A percentile compares a stretch with the other conserved stretches of the same genome.
phyloP scores from a whole-genome alignment of 1,140 invertebrate genomes.

The Brachionus paranguensis region DNA sequence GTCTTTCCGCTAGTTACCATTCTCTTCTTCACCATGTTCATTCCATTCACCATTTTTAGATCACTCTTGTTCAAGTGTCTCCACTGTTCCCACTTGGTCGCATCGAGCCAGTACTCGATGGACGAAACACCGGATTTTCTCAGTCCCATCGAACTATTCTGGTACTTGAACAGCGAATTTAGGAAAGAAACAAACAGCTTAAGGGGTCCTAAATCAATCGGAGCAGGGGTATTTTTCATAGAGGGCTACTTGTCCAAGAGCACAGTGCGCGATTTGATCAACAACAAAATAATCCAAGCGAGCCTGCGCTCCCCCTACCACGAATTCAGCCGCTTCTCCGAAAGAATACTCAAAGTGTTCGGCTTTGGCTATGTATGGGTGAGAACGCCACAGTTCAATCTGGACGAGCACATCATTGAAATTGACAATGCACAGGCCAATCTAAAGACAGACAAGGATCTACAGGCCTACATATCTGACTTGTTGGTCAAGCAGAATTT shows the following conservation, averaged over 20 bases:
- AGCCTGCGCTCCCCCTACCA: background rate
- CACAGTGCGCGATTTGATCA: slow-evolving; percentile 11
- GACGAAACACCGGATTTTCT: background rate
- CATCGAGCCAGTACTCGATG: background rate
- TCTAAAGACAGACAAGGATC: slow-evolving; percentile 8
- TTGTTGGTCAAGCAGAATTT: background rate
- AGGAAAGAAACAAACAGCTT: background rate
- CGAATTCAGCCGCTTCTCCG: slow-evolving; percentile 8
- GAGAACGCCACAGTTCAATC: background rate
- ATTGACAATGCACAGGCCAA: background rate
- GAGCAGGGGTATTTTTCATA: slow-evolving; percentile 19
- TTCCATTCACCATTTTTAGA: background rate
- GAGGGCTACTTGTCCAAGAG: background rate
- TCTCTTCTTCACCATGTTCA: background rate
- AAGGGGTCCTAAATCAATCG: background rate
- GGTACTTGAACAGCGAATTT: slow-evolving; percentile 12
- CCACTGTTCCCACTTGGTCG: background rate
- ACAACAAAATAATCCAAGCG: background rate
- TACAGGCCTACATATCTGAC: slow-evolving; percentile 22
- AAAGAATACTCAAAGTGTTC: background rate
- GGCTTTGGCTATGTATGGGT: slow-evolving; percentile 22
- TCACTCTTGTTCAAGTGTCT: background rate
- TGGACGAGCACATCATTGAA: slow-evolving; percentile 30
- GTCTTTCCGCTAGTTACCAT: background rate
- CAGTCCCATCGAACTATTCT: slow-evolving; percentile 27